Evolutionary conservation across 2,888 invertebrate species (phyloP).

Genomic region (Pyrrhia umbra): DNA sequence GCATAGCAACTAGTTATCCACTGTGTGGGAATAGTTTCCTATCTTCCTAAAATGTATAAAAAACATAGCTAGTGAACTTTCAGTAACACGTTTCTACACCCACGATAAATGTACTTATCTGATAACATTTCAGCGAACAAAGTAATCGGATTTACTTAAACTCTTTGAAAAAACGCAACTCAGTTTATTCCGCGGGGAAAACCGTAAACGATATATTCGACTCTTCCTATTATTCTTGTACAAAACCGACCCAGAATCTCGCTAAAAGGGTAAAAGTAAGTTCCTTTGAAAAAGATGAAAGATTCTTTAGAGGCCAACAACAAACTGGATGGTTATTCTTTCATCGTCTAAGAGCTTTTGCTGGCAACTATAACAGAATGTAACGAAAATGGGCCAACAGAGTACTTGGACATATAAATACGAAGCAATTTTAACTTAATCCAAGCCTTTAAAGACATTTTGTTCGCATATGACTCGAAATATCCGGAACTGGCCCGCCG

Average conservation of each 20-base stretch:
- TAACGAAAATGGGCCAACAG: constrained; percentile 32
- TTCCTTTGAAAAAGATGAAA: constrained; percentile 56
- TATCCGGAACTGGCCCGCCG: background rate
- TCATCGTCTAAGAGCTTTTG: constrained; percentile 56
- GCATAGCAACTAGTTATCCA: background rate
- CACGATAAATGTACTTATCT: constrained; percentile 5
- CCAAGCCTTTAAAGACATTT: constrained; percentile 1
- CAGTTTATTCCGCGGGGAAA: constrained; percentile 5
- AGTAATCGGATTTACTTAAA: constrained; percentile 22
- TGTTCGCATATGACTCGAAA: background rate
- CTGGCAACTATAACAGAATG: constrained; percentile 47
- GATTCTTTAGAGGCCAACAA: constrained; percentile 41
- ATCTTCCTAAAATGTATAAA: background rate
- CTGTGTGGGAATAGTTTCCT: background rate
- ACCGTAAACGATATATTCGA: constrained; percentile 40
- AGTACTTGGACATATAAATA: constrained; percentile 15
- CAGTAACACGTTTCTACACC: background rate
- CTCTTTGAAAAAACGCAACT: constrained; percentile 6
- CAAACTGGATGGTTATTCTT: constrained; percentile 50
- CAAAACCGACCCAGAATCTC: constrained; percentile 42
- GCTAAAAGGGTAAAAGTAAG: constrained; percentile 53
- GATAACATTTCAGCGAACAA: constrained; percentile 4
- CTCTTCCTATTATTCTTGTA: constrained; percentile 48
- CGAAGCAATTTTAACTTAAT: constrained; percentile 22
- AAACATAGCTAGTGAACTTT: background rate